phyloP scores from a whole-genome alignment of 2,888 invertebrate species.

The Patella caerulea region DNA sequence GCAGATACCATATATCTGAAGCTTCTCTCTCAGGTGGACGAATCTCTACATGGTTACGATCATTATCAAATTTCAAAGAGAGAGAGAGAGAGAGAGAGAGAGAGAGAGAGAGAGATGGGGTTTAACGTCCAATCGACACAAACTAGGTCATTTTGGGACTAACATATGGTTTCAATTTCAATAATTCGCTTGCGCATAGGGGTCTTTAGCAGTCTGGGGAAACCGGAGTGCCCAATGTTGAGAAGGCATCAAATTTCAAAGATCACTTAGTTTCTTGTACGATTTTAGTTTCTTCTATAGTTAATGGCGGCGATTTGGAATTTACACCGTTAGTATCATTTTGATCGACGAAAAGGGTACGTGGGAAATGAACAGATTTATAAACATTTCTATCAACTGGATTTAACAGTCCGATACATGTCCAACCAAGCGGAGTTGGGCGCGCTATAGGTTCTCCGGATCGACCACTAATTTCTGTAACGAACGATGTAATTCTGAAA shows the following conservation, averaged over 20 bases:
- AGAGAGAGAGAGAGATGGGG: too few species aligned
- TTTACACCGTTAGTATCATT: background rate
- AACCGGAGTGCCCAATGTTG: too few species aligned
- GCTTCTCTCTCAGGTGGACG: background rate
- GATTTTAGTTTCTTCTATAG: background rate
- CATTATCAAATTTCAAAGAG: background rate
- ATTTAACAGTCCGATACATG: constrained; percentile 24
- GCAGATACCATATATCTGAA: too few species aligned
- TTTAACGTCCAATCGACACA: too few species aligned
- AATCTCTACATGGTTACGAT: background rate
- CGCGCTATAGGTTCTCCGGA: constrained; percentile 31
- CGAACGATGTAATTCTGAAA: constrained; percentile 29
- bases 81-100: too few species aligned
- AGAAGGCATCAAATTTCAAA: too few species aligned
- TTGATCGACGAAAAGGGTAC: constrained; percentile 10
- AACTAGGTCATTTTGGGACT: too few species aligned
- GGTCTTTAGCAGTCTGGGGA: too few species aligned
- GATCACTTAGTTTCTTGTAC: background rate
- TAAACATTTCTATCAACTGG: background rate
- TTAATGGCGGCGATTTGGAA: background rate
- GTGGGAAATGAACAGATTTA: constrained; percentile 3
- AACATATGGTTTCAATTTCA: too few species aligned
- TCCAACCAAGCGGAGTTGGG: constrained; percentile 39
- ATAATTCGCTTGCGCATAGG: too few species aligned
- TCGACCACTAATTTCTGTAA: constrained; percentile 30